Percentiles rank a stretch among this genome's conserved stretches.
phyloP scores from a whole-genome alignment of 2,113 vertebrate genomes.

The Micronycteris hirsuta region DNA sequence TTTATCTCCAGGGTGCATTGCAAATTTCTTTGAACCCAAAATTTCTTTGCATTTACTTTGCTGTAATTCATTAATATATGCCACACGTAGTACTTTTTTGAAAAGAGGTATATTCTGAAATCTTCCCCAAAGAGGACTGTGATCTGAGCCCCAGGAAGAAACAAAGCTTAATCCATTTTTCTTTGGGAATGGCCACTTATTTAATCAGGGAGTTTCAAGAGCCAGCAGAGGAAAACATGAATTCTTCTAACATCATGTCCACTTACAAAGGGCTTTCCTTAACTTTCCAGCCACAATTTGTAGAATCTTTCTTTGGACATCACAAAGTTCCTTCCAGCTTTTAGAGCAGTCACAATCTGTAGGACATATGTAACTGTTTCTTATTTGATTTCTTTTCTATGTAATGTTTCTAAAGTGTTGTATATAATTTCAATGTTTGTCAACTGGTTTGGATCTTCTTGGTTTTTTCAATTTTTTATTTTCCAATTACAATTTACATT shows the following conservation, averaged over 20 bases:
- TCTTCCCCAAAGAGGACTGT: not conserved
- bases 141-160: not conserved
- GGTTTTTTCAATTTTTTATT: not conserved
- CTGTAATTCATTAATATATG: not conserved
- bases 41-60: conserved; percentile 31
- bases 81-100: not conserved
- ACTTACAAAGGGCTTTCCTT: not conserved
- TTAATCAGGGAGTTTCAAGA: not conserved
- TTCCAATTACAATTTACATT: not conserved
- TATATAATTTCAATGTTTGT: not conserved
- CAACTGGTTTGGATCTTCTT: not conserved
- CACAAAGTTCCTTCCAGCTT: not conserved
- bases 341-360: not conserved
- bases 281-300: not conserved
- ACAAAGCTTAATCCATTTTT: conserved; percentile 22
- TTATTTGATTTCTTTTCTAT: conserved; percentile 23
- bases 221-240: not conserved
- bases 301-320: conserved; percentile 16
- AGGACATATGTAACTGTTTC: not conserved
- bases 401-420: not conserved
- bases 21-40: conserved; percentile 32
- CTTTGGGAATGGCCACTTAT: not conserved
- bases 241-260: not conserved
- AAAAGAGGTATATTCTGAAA: not conserved
- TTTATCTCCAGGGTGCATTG: not conserved